Evolutionary conservation across 2,888 invertebrate species (phyloP).

Genomic region (Apodemia mormo): DNA sequence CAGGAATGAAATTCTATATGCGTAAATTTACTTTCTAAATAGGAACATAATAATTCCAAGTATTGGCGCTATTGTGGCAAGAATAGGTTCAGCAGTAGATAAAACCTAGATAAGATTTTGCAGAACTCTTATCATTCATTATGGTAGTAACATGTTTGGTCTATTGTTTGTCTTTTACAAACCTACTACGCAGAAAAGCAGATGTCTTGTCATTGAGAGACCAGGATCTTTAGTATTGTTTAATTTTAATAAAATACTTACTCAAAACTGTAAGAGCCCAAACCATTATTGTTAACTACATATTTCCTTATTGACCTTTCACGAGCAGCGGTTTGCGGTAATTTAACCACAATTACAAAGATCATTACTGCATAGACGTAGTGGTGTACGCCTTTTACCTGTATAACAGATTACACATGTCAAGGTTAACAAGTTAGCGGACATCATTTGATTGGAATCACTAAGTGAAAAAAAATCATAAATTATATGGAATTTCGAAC

Average conservation of each 20-base stretch:
- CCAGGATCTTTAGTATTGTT: neutral
- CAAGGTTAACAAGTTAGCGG: constrained; percentile 52
- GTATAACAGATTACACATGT: constrained; percentile 57
- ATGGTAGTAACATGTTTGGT: too few species aligned
- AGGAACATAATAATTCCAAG: too few species aligned
- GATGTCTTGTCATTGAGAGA: too few species aligned
- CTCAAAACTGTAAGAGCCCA: constrained; percentile 73
- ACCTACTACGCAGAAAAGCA: too few species aligned
- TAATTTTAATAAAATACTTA: constrained; percentile 48
- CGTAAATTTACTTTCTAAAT: too few species aligned
- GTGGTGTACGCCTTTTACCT: constrained; percentile 53
- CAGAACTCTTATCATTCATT: too few species aligned
- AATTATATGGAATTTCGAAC: constrained; percentile 22
- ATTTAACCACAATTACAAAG: constrained; percentile 44
- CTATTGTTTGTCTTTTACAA: neutral
- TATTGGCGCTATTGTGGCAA: too few species aligned
- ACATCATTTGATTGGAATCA: constrained; percentile 36
- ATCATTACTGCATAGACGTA: constrained; percentile 44
- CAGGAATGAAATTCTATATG: too few species aligned
- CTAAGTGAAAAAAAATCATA: constrained; percentile 30
- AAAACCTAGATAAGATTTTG: too few species aligned
- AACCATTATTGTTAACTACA: constrained; percentile 65
- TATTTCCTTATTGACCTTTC: constrained; percentile 57
- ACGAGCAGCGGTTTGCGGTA: constrained; percentile 45
- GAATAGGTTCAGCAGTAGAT: too few species aligned